Evolutionary conservation across 2,797 vertebrate species (phyloP).

Genomic region (Ambastaia sidthimunki): DNA sequence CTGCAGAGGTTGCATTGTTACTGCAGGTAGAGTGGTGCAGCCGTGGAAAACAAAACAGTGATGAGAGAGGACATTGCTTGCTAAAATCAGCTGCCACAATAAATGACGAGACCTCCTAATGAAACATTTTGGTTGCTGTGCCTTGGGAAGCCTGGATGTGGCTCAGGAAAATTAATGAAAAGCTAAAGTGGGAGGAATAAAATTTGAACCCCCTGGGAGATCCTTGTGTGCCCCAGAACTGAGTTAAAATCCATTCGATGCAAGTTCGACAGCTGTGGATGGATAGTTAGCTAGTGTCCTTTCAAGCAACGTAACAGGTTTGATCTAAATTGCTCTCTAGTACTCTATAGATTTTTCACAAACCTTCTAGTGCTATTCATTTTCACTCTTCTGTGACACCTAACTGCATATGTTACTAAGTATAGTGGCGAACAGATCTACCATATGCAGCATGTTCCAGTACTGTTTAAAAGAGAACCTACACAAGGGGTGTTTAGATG

Average conservation of each 20-base stretch:
- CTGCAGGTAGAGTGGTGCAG: slow-evolving; percentile 27
- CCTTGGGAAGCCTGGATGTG: slow-evolving; percentile 75
- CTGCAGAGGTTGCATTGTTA: slow-evolving; percentile 19
- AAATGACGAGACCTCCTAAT: slow-evolving; percentile 75
- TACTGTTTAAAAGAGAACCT: slow-evolving; percentile 77
- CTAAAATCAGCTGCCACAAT: slow-evolving; percentile 71
- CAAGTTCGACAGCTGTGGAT: not conserved
- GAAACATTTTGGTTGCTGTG: slow-evolving; percentile 74
- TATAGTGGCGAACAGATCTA: slow-evolving; percentile 82
- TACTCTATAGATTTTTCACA: slow-evolving; percentile 64
- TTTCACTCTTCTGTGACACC: slow-evolving; percentile 38
- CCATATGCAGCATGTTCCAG: slow-evolving; percentile 79
- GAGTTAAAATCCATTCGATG: slow-evolving; percentile 15
- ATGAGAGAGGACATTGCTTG: slow-evolving; percentile 71
- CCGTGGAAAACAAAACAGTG: slow-evolving; percentile 52
- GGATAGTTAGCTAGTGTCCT: slow-evolving; percentile 44
- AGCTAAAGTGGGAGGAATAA: slow-evolving; percentile 64
- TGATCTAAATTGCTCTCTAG: slow-evolving; percentile 63
- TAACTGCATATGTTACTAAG: slow-evolving; percentile 80
- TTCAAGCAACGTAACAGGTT: slow-evolving; percentile 38
- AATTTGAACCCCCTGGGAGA: slow-evolving; percentile 62
- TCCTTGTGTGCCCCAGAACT: slow-evolving; percentile 57
- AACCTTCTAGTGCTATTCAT: slow-evolving; percentile 45
- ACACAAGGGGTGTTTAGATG: slow-evolving; percentile 52
- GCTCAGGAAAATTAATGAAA: slow-evolving; percentile 76